Conservation (phyloP, 1,140 invertebrate species). For the Sinonovacula constricta region DNA sequence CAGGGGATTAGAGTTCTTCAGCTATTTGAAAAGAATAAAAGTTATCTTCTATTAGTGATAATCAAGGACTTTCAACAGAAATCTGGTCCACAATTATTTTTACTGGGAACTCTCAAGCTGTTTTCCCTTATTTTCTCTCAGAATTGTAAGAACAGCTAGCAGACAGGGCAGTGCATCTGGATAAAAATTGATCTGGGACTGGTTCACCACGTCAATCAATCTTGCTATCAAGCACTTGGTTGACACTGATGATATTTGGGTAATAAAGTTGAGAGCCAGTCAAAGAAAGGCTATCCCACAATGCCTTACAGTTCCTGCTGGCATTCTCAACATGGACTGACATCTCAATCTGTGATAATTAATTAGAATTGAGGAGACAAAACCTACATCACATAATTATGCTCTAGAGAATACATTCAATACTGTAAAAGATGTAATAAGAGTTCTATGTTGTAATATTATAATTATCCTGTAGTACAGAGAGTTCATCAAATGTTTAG, state of each 20-base stretch:
- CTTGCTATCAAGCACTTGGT: conserved; percentile 36
- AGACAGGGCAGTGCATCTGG: background rate
- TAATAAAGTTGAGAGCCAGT: conserved; percentile 7
- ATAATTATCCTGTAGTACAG: no score
- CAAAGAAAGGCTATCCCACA: conserved; percentile 31
- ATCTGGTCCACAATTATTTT: background rate
- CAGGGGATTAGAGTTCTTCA: conserved; percentile 5
- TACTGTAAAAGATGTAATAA: no score
- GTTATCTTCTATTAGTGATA: background rate
- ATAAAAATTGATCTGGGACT: background rate
- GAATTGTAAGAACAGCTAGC: background rate
- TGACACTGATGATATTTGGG: conserved; percentile 31
- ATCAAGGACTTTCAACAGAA: background rate
- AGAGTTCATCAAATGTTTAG: no score
- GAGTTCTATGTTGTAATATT: no score
- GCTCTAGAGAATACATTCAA: no score
- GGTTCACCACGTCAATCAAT: conserved; percentile 31
- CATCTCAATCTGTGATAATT: background rate
- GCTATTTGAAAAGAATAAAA: background rate
- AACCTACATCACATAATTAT: no score
- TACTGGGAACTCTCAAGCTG: background rate
- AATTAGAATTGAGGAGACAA: no score
- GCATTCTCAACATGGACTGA: background rate
- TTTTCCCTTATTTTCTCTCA: no score
- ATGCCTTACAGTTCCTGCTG: conserved; percentile 4